A percentile compares a stretch with the other conserved stretches of the same genome.
These are phyloP conservation scores for Fragum whitleyi DNA, from an alignment of 2,888 invertebrate species.

Conservation along the genomic window DNA sequence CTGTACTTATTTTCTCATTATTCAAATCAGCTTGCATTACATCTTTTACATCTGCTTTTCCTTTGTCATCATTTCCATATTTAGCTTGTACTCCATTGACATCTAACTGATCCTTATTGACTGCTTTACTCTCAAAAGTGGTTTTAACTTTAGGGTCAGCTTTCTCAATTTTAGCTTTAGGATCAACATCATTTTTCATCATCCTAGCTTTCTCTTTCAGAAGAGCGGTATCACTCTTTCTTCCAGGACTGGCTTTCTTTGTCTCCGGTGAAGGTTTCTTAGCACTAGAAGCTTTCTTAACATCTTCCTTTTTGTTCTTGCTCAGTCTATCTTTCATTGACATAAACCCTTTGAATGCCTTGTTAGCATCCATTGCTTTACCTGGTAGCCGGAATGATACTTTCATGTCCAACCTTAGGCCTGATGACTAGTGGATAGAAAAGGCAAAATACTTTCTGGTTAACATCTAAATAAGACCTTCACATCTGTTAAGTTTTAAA, in stretches of 20 bases:
- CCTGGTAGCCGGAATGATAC: constrained; percentile 5
- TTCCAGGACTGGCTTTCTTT: constrained; percentile 2
- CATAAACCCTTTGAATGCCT: constrained; percentile 19
- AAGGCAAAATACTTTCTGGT: too few species aligned
- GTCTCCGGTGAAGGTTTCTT: neutral
- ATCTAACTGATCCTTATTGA: neutral
- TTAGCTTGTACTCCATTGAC: neutral
- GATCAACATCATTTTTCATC: neutral
- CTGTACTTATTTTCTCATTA: neutral
- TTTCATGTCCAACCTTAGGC: constrained; percentile 3
- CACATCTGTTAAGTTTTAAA: too few species aligned
- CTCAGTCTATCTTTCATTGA: neutral
- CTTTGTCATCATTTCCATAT: neutral
- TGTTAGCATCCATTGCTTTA: constrained; percentile 8
- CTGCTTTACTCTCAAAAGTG: neutral
- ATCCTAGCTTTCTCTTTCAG: neutral
- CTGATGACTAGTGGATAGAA: neutral
- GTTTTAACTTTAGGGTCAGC: neutral
- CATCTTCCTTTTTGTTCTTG: constrained; percentile 3
- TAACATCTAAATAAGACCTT: too few species aligned
- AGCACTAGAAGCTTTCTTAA: neutral
- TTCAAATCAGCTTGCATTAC: neutral
- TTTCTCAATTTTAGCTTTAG: neutral
- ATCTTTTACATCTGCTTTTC: neutral
- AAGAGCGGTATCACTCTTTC: neutral